phyloP scores from a whole-genome alignment of 2,113 vertebrate genomes.

The Pavo muticus region DNA sequence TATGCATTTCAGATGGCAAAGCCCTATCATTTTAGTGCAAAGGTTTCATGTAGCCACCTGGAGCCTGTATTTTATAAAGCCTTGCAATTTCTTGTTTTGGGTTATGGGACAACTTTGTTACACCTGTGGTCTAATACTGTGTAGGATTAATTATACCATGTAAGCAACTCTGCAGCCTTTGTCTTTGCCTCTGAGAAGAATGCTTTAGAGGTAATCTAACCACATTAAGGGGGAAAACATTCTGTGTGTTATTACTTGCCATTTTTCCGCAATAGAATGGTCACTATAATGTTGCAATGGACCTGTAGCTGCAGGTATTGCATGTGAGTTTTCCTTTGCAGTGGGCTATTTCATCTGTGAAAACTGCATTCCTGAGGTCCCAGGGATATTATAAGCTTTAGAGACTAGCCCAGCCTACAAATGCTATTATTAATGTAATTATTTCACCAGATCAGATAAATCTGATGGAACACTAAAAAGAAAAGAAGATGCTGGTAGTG shows the following conservation, averaged over 20 bases:
- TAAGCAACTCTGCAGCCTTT: neutral
- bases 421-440: neutral
- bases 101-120: neutral
- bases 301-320: constrained; percentile 4
- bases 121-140: neutral
- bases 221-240: neutral
- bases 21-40: constrained; percentile 34
- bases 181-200: constrained; percentile 34
- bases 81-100: neutral
- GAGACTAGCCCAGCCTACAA: neutral
- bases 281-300: neutral
- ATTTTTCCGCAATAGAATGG: neutral
- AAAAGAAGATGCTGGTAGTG: neutral
- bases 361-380: neutral
- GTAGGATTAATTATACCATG: neutral
- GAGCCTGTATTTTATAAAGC: neutral
- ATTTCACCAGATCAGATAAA: neutral
- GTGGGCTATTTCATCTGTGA: neutral
- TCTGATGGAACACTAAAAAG: neutral
- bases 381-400: neutral
- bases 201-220: neutral
- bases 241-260: neutral
- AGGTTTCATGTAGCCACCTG: constrained; percentile 53
- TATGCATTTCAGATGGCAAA: constrained; percentile 47
- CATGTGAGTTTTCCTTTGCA: neutral